Evolutionary conservation across 2,888 invertebrate species (phyloP), one percentile per base, ranked within the genome.

Genomic region (Halocaridina rubra): DNA sequence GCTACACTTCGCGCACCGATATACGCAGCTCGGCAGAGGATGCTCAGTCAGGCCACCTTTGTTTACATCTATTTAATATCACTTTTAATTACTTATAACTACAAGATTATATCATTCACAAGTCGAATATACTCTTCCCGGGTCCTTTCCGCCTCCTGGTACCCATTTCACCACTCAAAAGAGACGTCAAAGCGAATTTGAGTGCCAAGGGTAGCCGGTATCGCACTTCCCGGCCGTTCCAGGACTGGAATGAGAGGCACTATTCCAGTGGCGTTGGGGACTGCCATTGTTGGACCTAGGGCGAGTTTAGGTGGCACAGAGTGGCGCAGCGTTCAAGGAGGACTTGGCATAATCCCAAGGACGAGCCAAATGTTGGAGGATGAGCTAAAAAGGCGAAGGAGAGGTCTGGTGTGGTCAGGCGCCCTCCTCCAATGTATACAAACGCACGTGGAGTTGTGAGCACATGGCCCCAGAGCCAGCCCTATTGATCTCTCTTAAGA

Each of bases 1-100:
- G 87, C 81, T 87, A 81, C 85, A 85, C 79, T 80, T 30, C 80
- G 89, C 89, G 89, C 89, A 89, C 76, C 81, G 88, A 86, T 86
- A 82, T 89, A 89, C 89, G 89, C 89, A 89, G 61, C 87, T 75
- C 81, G 71, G 71, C 79, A 85, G 79, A 74, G 77, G 87, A 32
- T 81, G 81, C 32, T 75, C 74, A 64, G 80, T 75, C 80, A 80
- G 87, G 87, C 81, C 75, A 39, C 53, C 80, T 87, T 82, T 87
- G 85, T 87, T 87, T 87, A 87, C 87, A 87, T 85, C 75, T 22
- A 33, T 59, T 29, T 39, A 80, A 80, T 32, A 61, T 57, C n/a
- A 61, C 80, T 80, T 72, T 13, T 74, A 39, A 27, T 74, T n/a
- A 61, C 27, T 80, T 75, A 75, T 75, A 32, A 61, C 46, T 22